Evolutionary conservation across 64 coral and sea anemone genomes (phyloP).

Genomic region (Acropora tenuis): DNA sequence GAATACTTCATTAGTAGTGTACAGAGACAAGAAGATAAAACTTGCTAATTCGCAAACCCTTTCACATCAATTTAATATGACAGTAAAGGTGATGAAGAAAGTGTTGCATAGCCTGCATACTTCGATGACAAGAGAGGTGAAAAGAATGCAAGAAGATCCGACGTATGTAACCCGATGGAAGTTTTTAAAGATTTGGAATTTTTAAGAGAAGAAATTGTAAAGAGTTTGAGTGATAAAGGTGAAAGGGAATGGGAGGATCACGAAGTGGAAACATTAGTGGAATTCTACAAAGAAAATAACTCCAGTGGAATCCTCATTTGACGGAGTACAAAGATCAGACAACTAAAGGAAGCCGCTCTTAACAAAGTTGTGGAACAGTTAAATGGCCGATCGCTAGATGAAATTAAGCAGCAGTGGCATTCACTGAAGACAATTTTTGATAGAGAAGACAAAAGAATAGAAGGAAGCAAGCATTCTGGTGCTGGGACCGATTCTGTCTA

Average conservation of each 20-base stretch:
- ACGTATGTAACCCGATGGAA: conserved; percentile 33
- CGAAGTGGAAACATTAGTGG: conserved; percentile 4
- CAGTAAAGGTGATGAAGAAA: no score
- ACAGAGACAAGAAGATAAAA: no score
- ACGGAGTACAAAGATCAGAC: conserved; percentile 7
- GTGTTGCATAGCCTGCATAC: conserved; percentile 29
- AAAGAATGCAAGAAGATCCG: conserved; percentile 2
- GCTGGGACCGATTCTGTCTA: conserved; percentile 45
- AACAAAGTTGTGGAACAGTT: neutral
- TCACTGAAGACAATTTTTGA: conserved; percentile 49
- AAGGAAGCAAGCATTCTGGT: conserved; percentile 43
- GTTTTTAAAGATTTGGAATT: conserved; percentile 14
- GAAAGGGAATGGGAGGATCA: conserved; percentile 38
- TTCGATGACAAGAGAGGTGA: neutral
- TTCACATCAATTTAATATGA: no score
- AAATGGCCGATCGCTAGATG: neutral
- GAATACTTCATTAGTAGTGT: no score
- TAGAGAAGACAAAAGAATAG: conserved; percentile 35
- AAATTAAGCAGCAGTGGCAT: conserved; percentile 29
- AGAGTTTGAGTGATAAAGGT: conserved; percentile 12
- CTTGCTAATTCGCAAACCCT: no score
- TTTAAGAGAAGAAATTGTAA: conserved; percentile 34
- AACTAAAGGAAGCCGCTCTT: neutral
- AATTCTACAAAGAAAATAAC: no score
- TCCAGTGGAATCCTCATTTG: neutral